These are phyloP conservation scores for Drosophila mayaguana DNA, from an alignment of 2,888 invertebrate genomes.

Conservation along the genomic window DNA sequence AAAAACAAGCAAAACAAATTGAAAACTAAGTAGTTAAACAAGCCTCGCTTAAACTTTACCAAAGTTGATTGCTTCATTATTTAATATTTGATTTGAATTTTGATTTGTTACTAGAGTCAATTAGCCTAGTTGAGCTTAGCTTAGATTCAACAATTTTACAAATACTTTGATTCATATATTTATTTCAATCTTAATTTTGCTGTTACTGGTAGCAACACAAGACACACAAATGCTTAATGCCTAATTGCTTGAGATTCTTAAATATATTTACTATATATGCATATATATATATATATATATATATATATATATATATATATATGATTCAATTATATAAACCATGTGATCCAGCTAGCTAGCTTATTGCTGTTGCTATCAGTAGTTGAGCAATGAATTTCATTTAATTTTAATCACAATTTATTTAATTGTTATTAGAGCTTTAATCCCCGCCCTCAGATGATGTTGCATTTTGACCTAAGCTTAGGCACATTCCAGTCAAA, in stretches of 20 bases:
- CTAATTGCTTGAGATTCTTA: conserved; percentile 23
- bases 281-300: neutral
- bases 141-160: conserved; percentile 7
- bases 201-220: conserved; percentile 42
- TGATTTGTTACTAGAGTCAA: conserved; percentile 33
- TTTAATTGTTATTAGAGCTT: neutral
- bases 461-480: conserved; percentile 34
- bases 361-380: conserved; percentile 40
- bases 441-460: conserved; percentile 1
- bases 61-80: conserved; percentile 80
- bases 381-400: conserved; percentile 11
- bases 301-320: neutral
- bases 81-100: conserved; percentile 6
- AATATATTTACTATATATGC: neutral
- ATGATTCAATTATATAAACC: neutral
- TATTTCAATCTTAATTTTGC: neutral
- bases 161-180: neutral
- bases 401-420: neutral
- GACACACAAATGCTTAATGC: conserved; percentile 31
- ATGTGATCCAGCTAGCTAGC: conserved; percentile 15
- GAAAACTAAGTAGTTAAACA: conserved; percentile 66
- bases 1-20: conserved; percentile 23
- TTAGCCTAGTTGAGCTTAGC: conserved; percentile 70
- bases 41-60: conserved; percentile 81
- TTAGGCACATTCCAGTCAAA: conserved; percentile 71